Base-by-base conservation (phyloP, 2,797 vertebrate species). In the Ataeniobius toweri region DNA sequence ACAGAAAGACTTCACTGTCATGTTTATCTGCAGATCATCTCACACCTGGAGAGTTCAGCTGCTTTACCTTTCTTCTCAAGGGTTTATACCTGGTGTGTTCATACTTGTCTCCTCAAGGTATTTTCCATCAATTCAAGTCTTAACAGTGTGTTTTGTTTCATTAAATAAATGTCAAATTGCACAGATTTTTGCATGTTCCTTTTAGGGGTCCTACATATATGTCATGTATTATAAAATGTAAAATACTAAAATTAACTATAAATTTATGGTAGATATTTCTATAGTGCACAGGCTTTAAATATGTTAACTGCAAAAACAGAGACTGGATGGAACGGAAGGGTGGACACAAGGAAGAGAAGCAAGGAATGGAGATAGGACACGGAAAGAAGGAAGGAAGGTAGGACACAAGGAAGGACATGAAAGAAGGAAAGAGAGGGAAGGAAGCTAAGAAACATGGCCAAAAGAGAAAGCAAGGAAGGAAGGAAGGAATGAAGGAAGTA, bases 141-240 rank as follows among this genome's bases (percentile, higher is more conserved):
- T 88, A 89, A 88, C 58, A 85, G 78, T 88, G 75, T 91, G 84
- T 92, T 79, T 81, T 88, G 86, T 90, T 81, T 88, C 82, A 87
- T 76, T 3, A 90, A 93, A 93, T 91, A 89, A 92, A 92, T 78
- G 71, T 81, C 80, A 86, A 84, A 85, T 87, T 91, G 86, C 90
- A 90, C 86, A 91, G 83, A 84, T 65, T 73, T 70, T 69, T 46
- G 39, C 5, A 16, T 0, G 24, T 26, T 46, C 46, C 5, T 69
- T 46, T 69, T 22, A 41, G 12, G 22, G 39, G 24, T 41, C 8
- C 0, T 24, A 13, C 7, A 24, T 22, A 7, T 65, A 22, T 67
- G 28, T 12, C 5, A 22, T 56, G 6, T 22, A 39, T 39, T 39
- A 31, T 31, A 31, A 61, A 36, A 31, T 6, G 18, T 16, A 61